Evolutionary conservation across 23 tunicate species (phyloP).

Genomic region (Botrylloides violaceus): DNA sequence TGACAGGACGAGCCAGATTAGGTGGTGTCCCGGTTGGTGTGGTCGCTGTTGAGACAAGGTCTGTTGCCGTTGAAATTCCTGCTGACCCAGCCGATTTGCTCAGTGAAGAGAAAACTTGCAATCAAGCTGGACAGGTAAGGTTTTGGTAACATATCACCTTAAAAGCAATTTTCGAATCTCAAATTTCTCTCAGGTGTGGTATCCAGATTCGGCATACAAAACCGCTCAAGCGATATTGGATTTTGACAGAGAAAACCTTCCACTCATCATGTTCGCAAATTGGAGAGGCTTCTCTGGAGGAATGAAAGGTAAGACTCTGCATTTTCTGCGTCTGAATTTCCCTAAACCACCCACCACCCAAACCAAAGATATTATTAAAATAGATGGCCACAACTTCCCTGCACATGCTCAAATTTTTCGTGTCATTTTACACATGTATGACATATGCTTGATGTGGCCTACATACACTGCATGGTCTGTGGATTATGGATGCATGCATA

Average conservation of each 20-base stretch:
- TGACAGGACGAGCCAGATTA: constrained; percentile 89
- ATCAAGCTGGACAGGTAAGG: constrained; percentile 92
- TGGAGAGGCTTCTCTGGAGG: constrained; percentile 99
- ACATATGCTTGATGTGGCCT: too few relatives aligned
- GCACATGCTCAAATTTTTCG: too few relatives aligned
- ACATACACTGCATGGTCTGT: too few relatives aligned
- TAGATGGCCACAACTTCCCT: too few relatives aligned
- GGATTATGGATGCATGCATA: too few relatives aligned
- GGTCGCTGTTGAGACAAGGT: constrained; percentile 95
- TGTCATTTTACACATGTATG: too few relatives aligned
- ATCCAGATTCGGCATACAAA: constrained; percentile 99
- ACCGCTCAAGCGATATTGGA: constrained; percentile 97
- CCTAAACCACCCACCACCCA: too few relatives aligned
- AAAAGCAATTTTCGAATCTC: not conserved
- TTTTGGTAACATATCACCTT: not conserved
- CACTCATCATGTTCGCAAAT: constrained; percentile 97
- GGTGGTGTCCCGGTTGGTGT: constrained; percentile 98
- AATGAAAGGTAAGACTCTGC: constrained; percentile 91
- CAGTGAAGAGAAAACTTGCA: constrained; percentile 77
- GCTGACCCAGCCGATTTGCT: constrained; percentile 98
- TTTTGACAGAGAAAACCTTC: constrained; percentile 92
- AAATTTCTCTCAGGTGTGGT: constrained; percentile 70
- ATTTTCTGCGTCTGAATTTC: too few relatives aligned
- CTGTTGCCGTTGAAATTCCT: constrained; percentile 84
- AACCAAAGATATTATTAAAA: too few relatives aligned